Conservation (phyloP, 2,113 vertebrate species). For the Himantopus leucocephalus region DNA sequence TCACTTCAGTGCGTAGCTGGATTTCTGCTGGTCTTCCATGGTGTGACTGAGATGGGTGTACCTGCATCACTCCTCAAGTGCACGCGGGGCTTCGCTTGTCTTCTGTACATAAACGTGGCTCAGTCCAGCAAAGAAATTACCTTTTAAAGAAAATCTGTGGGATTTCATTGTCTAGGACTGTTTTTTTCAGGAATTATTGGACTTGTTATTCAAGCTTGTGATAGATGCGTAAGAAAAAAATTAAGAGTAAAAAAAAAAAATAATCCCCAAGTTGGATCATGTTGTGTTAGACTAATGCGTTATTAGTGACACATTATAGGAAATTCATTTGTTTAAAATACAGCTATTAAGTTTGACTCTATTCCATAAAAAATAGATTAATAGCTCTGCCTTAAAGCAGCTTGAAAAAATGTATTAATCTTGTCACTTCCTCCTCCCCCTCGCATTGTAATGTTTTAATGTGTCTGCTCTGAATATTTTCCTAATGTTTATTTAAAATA, state of each 20-base stretch:
- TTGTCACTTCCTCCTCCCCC: neutral
- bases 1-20: neutral
- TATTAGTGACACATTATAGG: neutral
- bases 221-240: neutral
- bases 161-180: neutral
- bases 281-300: neutral
- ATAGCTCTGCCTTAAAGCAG: neutral
- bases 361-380: neutral
- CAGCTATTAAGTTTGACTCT: neutral
- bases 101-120: fast-evolving
- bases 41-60: neutral
- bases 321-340: neutral
- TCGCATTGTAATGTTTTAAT: neutral
- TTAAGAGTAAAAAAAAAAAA: neutral
- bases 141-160: neutral
- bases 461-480: neutral
- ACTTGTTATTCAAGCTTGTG: neutral
- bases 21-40: neutral
- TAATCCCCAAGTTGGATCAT: neutral
- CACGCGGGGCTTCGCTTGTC: neutral
- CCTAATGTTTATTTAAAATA: neutral
- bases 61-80: fast-evolving
- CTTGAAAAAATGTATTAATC: neutral
- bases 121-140: neutral
- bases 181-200: neutral